Base-by-base conservation (phyloP, 2,113 vertebrate genomes). In the Vireo altiloquus region DNA sequence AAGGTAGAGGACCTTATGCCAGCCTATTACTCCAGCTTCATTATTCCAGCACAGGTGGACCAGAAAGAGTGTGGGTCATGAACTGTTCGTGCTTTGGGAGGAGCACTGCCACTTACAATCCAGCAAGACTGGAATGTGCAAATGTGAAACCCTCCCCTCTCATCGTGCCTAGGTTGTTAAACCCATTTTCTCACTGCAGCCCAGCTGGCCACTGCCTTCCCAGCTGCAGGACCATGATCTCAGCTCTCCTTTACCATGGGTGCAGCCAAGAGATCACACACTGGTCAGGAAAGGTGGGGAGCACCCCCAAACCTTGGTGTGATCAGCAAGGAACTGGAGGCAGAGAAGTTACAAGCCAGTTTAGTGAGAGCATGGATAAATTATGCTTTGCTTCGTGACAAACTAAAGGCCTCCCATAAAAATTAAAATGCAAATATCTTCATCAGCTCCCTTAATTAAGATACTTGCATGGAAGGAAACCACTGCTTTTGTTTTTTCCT, bases 381-480 rank as follows among this genome's bases (percentile, higher is more conserved):
- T 44, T 69, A 47, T 12, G 44, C 40, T 56, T 77, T 82, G 23
- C 53, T 52, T 78, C 74, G 83, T 80, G 69, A 70, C 65, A 95
- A 90, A 84, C 74, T 66, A 85, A 97, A 95, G 91, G 68, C 39
- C 47, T 76, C 79, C 50, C 46, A 89, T 83, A 94, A 97, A 94
- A 90, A 96, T 88, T 95, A 83, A 94, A 68, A 91, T 95, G 82
- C 89, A 96, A 88, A 84, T 95, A 52, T 89, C 86, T 95, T 90
- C 57, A 70, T 94, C 44, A 40, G 28, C 46, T 35, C 94, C 66
- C 83, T 85, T 94, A 96, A 97, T 97, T 96, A 96, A 96, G 92
- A 95, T 66, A 86, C 89, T 97, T 97, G 74, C 85, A 89, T 92
- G 79, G 87, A 84, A 87, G 92, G n/a, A 71, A 95, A 90, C 50